Conservation (phyloP, 2,797 vertebrate genomes). For the Cetoscarus ocellatus region DNA sequence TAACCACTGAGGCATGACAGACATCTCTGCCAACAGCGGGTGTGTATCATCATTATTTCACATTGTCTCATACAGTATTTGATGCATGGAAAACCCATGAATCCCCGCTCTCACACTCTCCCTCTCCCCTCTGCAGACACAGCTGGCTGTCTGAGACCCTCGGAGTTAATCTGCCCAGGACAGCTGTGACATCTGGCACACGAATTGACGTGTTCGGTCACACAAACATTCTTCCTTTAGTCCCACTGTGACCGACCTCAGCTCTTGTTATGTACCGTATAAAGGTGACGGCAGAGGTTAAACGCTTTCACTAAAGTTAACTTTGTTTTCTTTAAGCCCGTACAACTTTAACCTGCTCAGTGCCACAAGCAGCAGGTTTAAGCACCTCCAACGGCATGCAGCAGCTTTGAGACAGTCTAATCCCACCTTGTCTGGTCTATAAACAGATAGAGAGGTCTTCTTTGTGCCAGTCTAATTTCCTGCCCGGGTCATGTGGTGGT, state of each 20-base stretch:
- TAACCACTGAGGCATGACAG: conserved; percentile 9
- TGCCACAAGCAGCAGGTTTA: conserved; percentile 30
- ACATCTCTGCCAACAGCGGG: conserved; percentile 22
- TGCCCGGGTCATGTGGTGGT: conserved; percentile 48
- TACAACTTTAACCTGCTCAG: conserved; percentile 34
- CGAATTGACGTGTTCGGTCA: conserved; percentile 23
- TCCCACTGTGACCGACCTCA: conserved; percentile 21
- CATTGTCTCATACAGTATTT: conserved; percentile 39
- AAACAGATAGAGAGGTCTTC: conserved; percentile 53
- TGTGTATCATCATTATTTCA: conserved; percentile 44
- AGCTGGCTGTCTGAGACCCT: conserved; percentile 71
- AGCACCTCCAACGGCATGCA: background rate
- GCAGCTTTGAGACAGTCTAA: conserved; percentile 31
- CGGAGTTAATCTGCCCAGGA: conserved; percentile 70
- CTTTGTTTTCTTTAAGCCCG: conserved; percentile 24
- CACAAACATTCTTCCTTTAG: conserved; percentile 44
- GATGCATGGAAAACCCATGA: conserved; percentile 48
- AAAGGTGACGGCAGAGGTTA: conserved; percentile 41
- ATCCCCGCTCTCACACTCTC: conserved; percentile 41
- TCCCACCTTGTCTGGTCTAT: conserved; percentile 45
- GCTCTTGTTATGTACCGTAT: conserved; percentile 16
- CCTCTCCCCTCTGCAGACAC: conserved; percentile 52
- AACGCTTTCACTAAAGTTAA: conserved; percentile 31
- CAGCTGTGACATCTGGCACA: conserved; percentile 76
- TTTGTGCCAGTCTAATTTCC: conserved; percentile 54